These are phyloP conservation scores for Coryphaenoides rupestris DNA, from an alignment of 2,113 vertebrate species.

Conservation along the genomic window DNA sequence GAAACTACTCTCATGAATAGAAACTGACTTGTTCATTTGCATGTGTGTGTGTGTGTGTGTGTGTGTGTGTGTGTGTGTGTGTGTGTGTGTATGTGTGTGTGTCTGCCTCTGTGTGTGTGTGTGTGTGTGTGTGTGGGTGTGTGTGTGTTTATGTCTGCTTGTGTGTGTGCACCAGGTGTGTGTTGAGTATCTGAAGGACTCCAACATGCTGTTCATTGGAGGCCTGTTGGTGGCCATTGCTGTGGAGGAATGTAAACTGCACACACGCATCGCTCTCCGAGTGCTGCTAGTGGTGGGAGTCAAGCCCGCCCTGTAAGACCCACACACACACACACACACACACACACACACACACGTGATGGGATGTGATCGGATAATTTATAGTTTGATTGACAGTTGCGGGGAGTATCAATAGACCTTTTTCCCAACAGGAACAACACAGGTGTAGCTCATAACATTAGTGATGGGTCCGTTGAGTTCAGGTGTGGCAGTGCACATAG, in stretches of 20 bases:
- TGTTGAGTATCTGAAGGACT: slow-evolving; percentile 84
- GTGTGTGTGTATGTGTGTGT: background rate
- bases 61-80: background rate
- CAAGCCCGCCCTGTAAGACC: slow-evolving; percentile 86
- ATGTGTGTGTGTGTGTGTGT: slow-evolving; percentile 8
- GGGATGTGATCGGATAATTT: too few relatives aligned
- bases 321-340: background rate
- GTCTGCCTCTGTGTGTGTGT: background rate
- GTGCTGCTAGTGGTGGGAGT: slow-evolving; percentile 84
- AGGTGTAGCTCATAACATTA: too few relatives aligned
- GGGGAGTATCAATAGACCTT: too few relatives aligned
- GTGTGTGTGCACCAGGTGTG: slow-evolving; percentile 73
- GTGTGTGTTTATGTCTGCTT: background rate
- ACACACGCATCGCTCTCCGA: slow-evolving; percentile 85
- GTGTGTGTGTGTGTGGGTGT: background rate
- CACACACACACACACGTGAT: too few relatives aligned
- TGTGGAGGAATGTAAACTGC: slow-evolving; percentile 86
- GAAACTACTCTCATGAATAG: too few relatives aligned
- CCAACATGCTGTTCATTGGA: slow-evolving; percentile 87
- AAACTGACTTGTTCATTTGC: background rate
- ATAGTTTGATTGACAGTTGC: too few relatives aligned
- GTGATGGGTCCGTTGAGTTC: too few relatives aligned
- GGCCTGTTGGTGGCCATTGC: slow-evolving; percentile 87
- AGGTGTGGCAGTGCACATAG: too few relatives aligned
- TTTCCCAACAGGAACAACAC: too few relatives aligned